These are phyloP conservation scores for Odontamblyopus rebecca DNA, from an alignment of 2,797 vertebrate species.

Conservation along the genomic window DNA sequence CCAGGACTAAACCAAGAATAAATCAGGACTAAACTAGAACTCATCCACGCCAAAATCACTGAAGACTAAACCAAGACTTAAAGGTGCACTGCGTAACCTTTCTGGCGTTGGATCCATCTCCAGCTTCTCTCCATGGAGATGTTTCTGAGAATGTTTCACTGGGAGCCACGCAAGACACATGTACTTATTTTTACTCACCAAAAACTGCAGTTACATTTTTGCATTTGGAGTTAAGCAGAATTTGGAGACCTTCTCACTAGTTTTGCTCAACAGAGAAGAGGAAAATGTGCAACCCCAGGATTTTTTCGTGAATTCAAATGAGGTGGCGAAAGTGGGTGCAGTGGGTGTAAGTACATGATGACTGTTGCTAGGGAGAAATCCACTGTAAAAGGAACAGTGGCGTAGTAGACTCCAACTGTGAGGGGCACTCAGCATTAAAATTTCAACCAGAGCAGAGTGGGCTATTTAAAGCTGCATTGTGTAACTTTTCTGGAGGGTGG, in stretches of 20 bases:
- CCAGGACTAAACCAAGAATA: no score
- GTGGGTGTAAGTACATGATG: background rate
- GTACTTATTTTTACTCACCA: no score
- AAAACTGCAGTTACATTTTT: no score
- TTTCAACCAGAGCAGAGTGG: background rate
- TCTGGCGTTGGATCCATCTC: no score
- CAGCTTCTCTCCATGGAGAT: no score
- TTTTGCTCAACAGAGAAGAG: background rate
- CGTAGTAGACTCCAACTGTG: background rate
- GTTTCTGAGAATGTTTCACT: no score
- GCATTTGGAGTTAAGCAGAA: background rate
- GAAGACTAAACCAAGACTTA: no score
- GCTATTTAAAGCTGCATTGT: background rate
- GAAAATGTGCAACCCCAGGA: background rate
- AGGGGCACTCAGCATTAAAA: background rate
- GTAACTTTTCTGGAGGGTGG: no score
- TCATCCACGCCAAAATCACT: no score
- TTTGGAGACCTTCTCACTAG: background rate
- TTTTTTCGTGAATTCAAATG: background rate
- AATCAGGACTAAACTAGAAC: no score
- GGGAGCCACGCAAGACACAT: background rate
- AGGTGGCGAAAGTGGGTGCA: background rate
- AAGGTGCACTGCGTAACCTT: no score
- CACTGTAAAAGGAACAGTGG: background rate
- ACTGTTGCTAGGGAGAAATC: slow-evolving; percentile 7